These are phyloP conservation scores for Nebria ingens DNA, from an alignment of 1,140 invertebrate genomes.

Conservation along the genomic window DNA sequence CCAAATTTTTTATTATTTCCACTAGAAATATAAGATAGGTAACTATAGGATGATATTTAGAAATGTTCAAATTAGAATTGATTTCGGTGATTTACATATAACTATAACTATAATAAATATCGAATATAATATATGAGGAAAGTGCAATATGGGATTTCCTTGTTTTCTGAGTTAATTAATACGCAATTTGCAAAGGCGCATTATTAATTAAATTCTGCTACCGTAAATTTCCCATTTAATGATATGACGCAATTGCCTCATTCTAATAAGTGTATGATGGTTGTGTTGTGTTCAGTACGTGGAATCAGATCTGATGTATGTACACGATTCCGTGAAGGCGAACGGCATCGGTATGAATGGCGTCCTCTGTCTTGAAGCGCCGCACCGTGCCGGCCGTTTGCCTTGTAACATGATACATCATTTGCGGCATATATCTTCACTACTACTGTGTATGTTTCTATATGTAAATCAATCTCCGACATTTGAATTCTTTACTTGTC, in stretches of 20 bases:
- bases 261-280: too few species aligned
- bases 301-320: not conserved
- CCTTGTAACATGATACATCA: not conserved
- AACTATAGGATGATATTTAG: not conserved
- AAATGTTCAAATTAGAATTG: not conserved
- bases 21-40: not conserved
- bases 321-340: too few species aligned
- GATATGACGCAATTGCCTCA: too few species aligned
- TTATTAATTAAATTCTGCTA: not conserved
- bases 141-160: not conserved
- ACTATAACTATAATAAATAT: too few species aligned
- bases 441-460: too few species aligned
- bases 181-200: too few species aligned
- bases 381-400: not conserved
- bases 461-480: not conserved
- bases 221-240: not conserved
- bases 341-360: conserved; percentile 1
- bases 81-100: too few species aligned
- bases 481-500: too few species aligned
- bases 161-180: too few species aligned
- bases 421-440: too few species aligned
- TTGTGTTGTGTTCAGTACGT: not conserved
- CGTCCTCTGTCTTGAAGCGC: not conserved
- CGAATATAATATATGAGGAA: too few species aligned
- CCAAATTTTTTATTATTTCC: too few species aligned